These are phyloP conservation scores for Nasonia vitripennis DNA, from an alignment of 1,140 invertebrate genomes.

Conservation along the genomic window DNA sequence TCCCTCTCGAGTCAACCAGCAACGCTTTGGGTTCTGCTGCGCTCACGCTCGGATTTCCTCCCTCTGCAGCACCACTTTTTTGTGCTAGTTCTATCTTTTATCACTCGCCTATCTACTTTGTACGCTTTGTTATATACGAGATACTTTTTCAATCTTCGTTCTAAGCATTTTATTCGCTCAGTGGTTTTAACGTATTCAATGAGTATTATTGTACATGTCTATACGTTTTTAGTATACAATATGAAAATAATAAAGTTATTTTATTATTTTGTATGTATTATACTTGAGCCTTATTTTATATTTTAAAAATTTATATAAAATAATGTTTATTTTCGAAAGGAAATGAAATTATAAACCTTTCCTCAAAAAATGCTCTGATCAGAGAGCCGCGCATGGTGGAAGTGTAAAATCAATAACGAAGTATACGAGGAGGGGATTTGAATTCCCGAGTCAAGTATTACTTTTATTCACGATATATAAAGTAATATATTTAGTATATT, in stretches of 20 bases:
- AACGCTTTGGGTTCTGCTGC: too few relatives aligned
- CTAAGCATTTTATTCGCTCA: slow-evolving; percentile 16
- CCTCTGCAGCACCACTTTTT: not conserved
- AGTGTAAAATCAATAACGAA: slow-evolving; percentile 43
- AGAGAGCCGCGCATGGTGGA: slow-evolving; percentile 20
- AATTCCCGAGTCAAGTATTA: slow-evolving; percentile 5
- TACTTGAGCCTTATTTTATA: too few relatives aligned
- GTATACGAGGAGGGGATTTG: slow-evolving; percentile 19
- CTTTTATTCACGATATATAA: not conserved
- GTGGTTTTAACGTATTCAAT: too few relatives aligned
- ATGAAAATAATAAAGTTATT: too few relatives aligned
- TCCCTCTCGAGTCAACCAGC: not conserved
- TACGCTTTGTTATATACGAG: slow-evolving; percentile 10
- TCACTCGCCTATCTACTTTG: slow-evolving; percentile 46
- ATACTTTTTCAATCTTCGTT: slow-evolving; percentile 14
- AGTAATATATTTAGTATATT: not conserved
- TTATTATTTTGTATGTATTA: too few relatives aligned
- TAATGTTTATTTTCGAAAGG: too few relatives aligned
- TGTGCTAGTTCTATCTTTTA: slow-evolving; percentile 36
- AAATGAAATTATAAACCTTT: too few relatives aligned
- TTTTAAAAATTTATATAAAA: too few relatives aligned
- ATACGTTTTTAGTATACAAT: too few relatives aligned
- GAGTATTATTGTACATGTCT: too few relatives aligned
- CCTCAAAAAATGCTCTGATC: not conserved
- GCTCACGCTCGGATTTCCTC: not conserved